Percentiles rank a stretch among this genome's conserved stretches.
Evolutionary conservation across 1,140 invertebrate species (phyloP).

Genomic region (Atta texana): DNA sequence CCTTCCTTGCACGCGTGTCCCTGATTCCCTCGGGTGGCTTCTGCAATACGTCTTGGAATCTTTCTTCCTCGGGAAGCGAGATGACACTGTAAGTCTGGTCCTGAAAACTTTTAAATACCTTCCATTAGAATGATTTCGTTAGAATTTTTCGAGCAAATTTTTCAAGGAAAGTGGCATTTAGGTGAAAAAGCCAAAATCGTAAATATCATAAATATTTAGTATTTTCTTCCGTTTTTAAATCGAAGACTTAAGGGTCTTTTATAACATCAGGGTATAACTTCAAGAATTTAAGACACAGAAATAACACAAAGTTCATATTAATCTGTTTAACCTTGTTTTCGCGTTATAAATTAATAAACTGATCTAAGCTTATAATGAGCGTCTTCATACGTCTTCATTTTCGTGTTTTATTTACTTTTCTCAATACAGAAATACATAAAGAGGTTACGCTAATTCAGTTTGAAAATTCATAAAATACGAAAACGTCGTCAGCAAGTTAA

Average conservation of each 20-base stretch:
- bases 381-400: no score
- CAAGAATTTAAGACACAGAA: no score
- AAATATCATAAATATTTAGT: neutral
- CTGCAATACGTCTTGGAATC: constrained; percentile 33
- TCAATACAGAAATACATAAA: no score
- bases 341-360: no score
- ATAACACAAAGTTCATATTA: no score
- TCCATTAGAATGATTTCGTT: neutral
- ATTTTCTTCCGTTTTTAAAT: neutral
- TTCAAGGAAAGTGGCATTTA: neutral
- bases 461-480: no score
- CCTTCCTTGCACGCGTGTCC: constrained; percentile 60
- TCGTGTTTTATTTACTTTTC: no score
- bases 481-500: no score
- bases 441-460: no score
- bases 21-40: constrained; percentile 59
- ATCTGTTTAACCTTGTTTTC: no score
- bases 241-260: neutral
- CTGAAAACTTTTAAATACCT: constrained; percentile 3
- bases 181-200: neutral
- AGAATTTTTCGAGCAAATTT: neutral
- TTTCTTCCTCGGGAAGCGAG: neutral
- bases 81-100: neutral
- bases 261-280: no score
- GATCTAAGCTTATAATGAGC: no score